Evolutionary conservation across 2,888 invertebrate genomes (phyloP), one percentile per base, ranked within the genome.

Genomic region (Chaetogeoica ovagalla): DNA sequence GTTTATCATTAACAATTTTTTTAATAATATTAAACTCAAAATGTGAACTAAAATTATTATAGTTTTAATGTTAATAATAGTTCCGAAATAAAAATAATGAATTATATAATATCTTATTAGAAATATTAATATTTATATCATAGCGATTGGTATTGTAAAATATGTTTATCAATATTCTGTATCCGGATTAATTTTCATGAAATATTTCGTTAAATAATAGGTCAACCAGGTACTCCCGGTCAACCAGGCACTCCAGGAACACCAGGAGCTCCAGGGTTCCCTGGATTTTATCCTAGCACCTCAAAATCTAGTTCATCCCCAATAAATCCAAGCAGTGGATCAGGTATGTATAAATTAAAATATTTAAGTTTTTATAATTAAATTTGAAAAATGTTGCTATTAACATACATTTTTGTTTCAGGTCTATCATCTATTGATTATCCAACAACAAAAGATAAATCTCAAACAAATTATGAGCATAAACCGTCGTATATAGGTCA

Each of bases 171-270:
- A 43, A 4, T 43, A 7, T 11, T 43, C 6, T 43, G 43, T 43
- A 43, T 43, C 6, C 43, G 43, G 7, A 9, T 43, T 43, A 48
- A 2, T 48, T 13, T 13, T 48, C 13, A 48, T 48, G 13, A 68
- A 21, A 21, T 2, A 13, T 72, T 48, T 23, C 30, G 2, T 57
- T 39, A 70, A 48, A 48, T 74, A 15, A 66, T 65, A 37, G 81
- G 82, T 48, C 63, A 77, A 81, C 81, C 82, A 60, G 83, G 82
- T 43, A 76, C 82, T 59, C 82, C 82, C 59, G 83, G 82, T 19
- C 76, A 81, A 43, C 83, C 83, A 75, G 82, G 82, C 19, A 72
- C 57, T 69, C 83, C 83, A 19, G 82, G 82, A 57, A 52, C 77
- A 37, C 83, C 83, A 17, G 82, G 82, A 21, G 63, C 81, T 37